Base-by-base conservation (phyloP, 2,888 invertebrate genomes). In the Galeopsomyia nigrocyanea region DNA sequence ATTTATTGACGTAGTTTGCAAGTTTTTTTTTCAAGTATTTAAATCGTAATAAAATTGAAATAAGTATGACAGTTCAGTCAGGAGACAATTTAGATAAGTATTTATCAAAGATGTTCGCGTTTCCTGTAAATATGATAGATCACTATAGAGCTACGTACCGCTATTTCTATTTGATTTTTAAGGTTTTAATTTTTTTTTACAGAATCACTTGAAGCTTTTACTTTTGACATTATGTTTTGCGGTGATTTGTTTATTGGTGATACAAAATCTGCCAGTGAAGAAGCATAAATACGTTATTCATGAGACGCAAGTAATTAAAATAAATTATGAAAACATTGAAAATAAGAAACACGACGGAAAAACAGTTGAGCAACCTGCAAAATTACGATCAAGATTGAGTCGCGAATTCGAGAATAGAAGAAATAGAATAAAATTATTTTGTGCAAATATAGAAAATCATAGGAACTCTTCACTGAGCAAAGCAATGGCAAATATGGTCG, bases 401-500 rank as follows among this genome's bases (percentile, higher is more conserved):
- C 10, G 22, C n/a, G 31, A 66, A 14, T 64, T 71, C 26, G 16
- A 60, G 49, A 65, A 5, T 5, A 63, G 72, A 46, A 62, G 17
- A 53, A 31, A 50, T 6, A 62, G 67, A 21, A 21, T 68, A 7
- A 10, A 72, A 31, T 55, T 62, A 53, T 50, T 68, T 7, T 72
- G 72, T 19, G 17, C 16, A 26, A 60, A 14, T 16, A 2, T 68
- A 14, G 21, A 64, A n/a, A 51, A 47, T 22, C 14, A 21, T 10
- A 2, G 17, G 3, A 62, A 39, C n/a, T 46, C 46, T 13, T 31
- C 58, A 13, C n/a, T 67, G 3, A 13, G 58, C 31, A 70, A 22
- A 39, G 50, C 26, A n/a, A n/a, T 74, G 3, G 57, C 57, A 53
- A 64, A 82, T 39, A 78, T 84, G 69, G 77, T 84, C 47, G 70